Conservation (phyloP, 53 echinoderm and acorn worm species). For the Zoroaster sp. region DNA sequence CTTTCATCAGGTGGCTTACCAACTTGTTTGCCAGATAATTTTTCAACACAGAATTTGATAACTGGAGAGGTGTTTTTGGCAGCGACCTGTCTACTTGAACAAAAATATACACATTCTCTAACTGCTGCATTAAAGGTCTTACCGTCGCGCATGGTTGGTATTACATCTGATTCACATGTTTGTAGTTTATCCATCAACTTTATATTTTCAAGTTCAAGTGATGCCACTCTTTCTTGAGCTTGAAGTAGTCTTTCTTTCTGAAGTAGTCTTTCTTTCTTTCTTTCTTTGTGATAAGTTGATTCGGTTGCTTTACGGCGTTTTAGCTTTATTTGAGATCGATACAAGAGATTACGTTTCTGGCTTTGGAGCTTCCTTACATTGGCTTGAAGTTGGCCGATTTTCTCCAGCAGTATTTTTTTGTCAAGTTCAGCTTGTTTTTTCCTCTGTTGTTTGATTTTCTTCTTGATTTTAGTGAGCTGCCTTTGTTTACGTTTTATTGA, state of each 20-base stretch:
- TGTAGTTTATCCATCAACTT: not conserved
- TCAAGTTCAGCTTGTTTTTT: not conserved
- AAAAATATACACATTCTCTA: constrained; percentile 23
- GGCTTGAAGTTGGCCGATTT: constrained; percentile 1
- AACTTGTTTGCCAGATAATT: constrained; percentile 5
- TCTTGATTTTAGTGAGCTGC: not conserved
- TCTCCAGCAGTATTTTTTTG: not conserved
- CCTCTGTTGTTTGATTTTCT: not conserved
- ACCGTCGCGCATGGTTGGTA: constrained; percentile 26
- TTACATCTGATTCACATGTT: not conserved
- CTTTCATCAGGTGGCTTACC: constrained; percentile 19
- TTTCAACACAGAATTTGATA: constrained; percentile 23
- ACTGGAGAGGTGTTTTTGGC: constrained; percentile 4
- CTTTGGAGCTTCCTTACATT: constrained; percentile 3
- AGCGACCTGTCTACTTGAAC: constrained; percentile 14
- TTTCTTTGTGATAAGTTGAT: not conserved
- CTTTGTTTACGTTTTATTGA: constrained; percentile 16
- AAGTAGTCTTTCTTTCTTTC: not conserved
- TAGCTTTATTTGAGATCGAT: not conserved
- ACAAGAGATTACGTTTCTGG: not conserved
- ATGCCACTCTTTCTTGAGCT: constrained; percentile 6
- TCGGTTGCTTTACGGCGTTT: not conserved
- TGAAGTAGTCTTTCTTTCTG: not conserved
- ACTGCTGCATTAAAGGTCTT: constrained; percentile 4
- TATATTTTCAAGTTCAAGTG: not conserved